These are phyloP conservation scores for Epizoanthus fatuus DNA, from an alignment of 92 coral and sea anemone genomes.

Conservation along the genomic window DNA sequence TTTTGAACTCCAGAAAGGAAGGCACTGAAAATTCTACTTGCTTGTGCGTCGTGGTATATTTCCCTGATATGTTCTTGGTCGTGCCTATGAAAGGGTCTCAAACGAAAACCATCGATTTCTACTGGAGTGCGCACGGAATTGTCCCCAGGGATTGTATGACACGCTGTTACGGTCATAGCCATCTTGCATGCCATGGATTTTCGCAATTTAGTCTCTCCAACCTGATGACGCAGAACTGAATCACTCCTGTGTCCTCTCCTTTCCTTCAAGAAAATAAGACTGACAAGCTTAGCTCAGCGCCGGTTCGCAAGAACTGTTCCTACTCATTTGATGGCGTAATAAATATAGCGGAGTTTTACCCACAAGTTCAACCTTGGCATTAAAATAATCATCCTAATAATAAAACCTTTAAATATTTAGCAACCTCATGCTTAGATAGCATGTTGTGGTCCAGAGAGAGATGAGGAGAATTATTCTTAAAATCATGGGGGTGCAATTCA, in stretches of 20 bases:
- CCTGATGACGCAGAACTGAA: neutral
- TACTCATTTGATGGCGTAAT: neutral
- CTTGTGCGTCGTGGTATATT: constrained; percentile 68
- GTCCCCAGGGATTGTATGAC: constrained; percentile 4
- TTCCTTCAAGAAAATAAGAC: constrained; percentile 3
- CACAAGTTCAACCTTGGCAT: constrained; percentile 31
- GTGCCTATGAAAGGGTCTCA: constrained; percentile 37
- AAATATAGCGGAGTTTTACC: neutral
- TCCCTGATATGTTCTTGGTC: constrained; percentile 48
- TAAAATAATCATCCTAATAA: constrained; percentile 18
- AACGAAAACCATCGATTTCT: neutral
- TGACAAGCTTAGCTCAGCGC: neutral
- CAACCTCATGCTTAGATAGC: neutral
- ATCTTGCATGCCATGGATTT: neutral
- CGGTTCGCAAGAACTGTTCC: neutral
- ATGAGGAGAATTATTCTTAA: constrained; percentile 2
- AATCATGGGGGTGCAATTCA: neutral
- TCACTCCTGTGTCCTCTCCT: neutral
- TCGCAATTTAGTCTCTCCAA: neutral
- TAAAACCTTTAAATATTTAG: constrained; percentile 14
- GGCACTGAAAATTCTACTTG: constrained; percentile 67
- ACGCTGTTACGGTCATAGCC: neutral
- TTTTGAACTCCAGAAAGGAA: constrained; percentile 64
- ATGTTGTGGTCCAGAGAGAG: constrained; percentile 3
- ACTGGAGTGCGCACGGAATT: neutral